Percentiles rank a stretch among this genome's conserved stretches.
phyloP scores from a whole-genome alignment of 2,888 invertebrate species.

The Candidula unifasciata region DNA sequence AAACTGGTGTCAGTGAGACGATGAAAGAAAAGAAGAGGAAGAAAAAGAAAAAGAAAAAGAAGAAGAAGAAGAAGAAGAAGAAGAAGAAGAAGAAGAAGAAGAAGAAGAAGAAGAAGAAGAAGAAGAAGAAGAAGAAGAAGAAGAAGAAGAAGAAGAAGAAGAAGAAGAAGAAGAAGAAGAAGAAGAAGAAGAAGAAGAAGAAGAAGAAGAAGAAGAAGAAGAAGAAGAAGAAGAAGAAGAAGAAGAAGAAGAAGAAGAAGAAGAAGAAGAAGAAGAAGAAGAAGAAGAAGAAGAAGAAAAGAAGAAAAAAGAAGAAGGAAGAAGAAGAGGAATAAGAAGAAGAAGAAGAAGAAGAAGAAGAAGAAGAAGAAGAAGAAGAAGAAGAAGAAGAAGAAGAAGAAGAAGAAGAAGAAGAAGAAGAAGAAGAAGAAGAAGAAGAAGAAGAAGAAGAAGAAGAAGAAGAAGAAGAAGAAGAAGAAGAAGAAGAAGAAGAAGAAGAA shows the following conservation, averaged over 20 bases:
- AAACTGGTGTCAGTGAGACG: too few relatives aligned
- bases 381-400: neutral
- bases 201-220: constrained; percentile 5
- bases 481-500: neutral
- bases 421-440: neutral
- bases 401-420: neutral
- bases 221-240: constrained; percentile 5
- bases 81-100: neutral
- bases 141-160: neutral
- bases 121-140: neutral
- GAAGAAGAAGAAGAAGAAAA: neutral
- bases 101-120: neutral
- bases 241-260: constrained; percentile 17
- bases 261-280: neutral
- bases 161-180: neutral
- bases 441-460: neutral
- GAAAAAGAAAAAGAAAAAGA: neutral
- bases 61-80: neutral
- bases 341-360: neutral
- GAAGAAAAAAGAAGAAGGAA: neutral
- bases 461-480: neutral
- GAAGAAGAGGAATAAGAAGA: neutral
- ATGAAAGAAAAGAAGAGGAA: constrained; percentile 13
- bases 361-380: neutral
- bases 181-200: constrained; percentile 1